Evolutionary conservation across 2,888 invertebrate genomes (phyloP), one percentile per base, ranked within the genome.

Genomic region (Tiliacea aurago): DNA sequence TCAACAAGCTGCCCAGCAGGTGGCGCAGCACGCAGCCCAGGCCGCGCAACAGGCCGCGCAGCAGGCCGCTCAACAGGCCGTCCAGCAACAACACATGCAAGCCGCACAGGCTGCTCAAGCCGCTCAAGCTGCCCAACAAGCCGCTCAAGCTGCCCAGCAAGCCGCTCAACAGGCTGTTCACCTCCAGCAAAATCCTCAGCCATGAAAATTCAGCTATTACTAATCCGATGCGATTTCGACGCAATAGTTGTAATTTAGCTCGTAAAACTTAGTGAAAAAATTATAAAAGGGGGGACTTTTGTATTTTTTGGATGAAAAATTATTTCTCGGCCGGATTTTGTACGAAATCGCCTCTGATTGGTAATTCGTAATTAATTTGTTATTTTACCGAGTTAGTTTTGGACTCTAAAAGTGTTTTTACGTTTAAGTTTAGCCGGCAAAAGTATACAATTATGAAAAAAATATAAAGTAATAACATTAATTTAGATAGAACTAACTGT

Each of bases 141-240:
- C 96, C 6, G 95, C 95, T 1, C 92, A 93, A 73, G 91, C 91
- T 9, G 95, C 95, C 45, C 95, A 96, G 56, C 95, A 95, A 83
- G 96, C 96, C 6, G 95, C 95, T 1, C 92, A 93, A 73, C 95
- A 96, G 91, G 97, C 97, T 86, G 97, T 97, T 86, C 94, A 96
- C 87, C 93, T 96, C 72, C 95, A 97, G 91, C 93, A 96, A 87
- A 96, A 96, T 88, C 95, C 96, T 88, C 97, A 97, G 91, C 97
- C 98, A 97, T 98, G 98, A 98, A 98, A 97, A 95, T 98, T 98
- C 96, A 97, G 97, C 96, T 98, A 97, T 97, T 98, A 98, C 98
- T 98, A 97, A 98, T 95, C 95, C 92, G 95, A 96, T 86, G 94
- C 95, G 95, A 95, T 96, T 95, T 95, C 94, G 84, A 89, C 88